Conservation (phyloP, 2,113 vertebrate genomes). For the Centropus unirufus region DNA sequence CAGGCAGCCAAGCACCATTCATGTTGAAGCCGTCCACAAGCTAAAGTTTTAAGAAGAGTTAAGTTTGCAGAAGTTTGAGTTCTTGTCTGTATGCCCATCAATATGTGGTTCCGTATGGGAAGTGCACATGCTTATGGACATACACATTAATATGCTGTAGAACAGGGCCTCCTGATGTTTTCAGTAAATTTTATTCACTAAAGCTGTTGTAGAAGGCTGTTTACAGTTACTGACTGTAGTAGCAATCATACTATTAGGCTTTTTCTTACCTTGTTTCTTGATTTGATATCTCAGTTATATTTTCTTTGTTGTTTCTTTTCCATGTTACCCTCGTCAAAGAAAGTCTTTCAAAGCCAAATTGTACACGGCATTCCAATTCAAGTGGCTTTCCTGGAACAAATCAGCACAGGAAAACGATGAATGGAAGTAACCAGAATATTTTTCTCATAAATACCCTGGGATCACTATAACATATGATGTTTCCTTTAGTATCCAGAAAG, state of each 20-base stretch:
- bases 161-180: not conserved
- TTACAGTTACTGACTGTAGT: not conserved
- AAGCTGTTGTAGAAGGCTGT: not conserved
- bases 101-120: not conserved
- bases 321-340: slow-evolving; percentile 69
- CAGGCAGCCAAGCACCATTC: not conserved
- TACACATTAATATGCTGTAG: not conserved
- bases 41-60: not conserved
- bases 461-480: not conserved
- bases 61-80: not conserved
- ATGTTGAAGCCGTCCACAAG: not conserved
- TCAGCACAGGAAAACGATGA: not conserved
- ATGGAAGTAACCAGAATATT: not conserved
- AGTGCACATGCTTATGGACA: fast-evolving
- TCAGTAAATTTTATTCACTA: not conserved
- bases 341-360: slow-evolving; percentile 78
- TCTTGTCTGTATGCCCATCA: not conserved
- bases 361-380: slow-evolving; percentile 76
- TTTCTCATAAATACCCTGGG: not conserved
- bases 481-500: not conserved
- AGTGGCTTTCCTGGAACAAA: slow-evolving; percentile 76
- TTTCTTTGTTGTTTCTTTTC: slow-evolving; percentile 60
- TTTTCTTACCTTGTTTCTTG: slow-evolving; percentile 60
- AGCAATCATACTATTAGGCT: not conserved
- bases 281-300: slow-evolving; percentile 15